phyloP scores from a whole-genome alignment of 2,888 invertebrate species.

The Galerucella calmariensis region DNA sequence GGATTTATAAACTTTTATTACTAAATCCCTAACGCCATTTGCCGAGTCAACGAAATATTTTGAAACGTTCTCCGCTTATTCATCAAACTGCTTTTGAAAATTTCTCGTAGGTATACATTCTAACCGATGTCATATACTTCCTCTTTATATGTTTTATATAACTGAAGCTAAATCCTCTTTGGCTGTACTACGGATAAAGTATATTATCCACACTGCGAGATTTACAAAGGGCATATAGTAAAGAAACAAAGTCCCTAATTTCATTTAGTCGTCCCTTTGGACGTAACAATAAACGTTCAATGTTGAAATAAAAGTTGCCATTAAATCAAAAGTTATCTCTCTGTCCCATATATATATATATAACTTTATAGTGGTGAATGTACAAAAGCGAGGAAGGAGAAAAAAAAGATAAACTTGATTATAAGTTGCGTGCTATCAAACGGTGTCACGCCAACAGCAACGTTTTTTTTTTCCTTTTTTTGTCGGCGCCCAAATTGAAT shows the following conservation, averaged over 20 bases:
- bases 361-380: constrained; percentile 31
- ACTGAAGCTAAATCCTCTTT: constrained; percentile 6
- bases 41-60: too few relatives aligned
- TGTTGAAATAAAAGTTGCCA: constrained; percentile 37
- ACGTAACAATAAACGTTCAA: constrained; percentile 29
- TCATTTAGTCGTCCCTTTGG: constrained; percentile 22
- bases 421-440: constrained; percentile 31
- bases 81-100: neutral
- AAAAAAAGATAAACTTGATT: constrained; percentile 28
- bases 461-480: constrained; percentile 15
- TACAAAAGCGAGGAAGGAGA: constrained; percentile 31
- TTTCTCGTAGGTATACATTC: neutral
- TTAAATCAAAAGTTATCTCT: constrained; percentile 40
- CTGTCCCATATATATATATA: constrained; percentile 24
- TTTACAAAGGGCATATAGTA: constrained; percentile 18
- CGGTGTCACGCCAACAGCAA: constrained; percentile 25
- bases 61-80: too few relatives aligned
- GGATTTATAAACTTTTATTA: too few relatives aligned
- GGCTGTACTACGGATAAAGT: constrained; percentile 3
- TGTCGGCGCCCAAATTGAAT: constrained; percentile 26
- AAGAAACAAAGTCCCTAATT: constrained; percentile 31
- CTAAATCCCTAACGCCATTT: too few relatives aligned
- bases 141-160: constrained; percentile 9
- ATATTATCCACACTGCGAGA: constrained; percentile 12
- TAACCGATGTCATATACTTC: neutral